Conservation (phyloP, 1,140 invertebrate species). For the Cotesia chilonis region DNA sequence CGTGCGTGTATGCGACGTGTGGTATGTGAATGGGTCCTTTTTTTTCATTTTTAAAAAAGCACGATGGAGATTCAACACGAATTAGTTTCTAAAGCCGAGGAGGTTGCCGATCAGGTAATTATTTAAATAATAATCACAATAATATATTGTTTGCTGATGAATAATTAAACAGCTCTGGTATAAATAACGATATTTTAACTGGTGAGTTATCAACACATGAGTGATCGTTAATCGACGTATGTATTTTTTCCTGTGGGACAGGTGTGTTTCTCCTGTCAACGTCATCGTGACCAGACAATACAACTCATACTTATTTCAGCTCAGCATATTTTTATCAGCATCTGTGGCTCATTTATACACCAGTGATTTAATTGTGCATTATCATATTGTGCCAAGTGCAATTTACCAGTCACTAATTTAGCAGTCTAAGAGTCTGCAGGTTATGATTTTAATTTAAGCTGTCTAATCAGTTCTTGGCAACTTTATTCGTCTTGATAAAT, state of each 20-base stretch:
- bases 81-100: slow-evolving; percentile 90
- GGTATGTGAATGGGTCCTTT: slow-evolving; percentile 49
- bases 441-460: background rate
- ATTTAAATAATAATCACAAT: slow-evolving; percentile 25
- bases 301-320: background rate
- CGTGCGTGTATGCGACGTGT: slow-evolving; percentile 50
- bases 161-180: slow-evolving; percentile 31
- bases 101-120: slow-evolving; percentile 92
- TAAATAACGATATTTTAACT: slow-evolving; percentile 33
- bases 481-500: slow-evolving; percentile 93
- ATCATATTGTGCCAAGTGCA: slow-evolving; percentile 2
- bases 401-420: background rate
- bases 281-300: slow-evolving; percentile 44
- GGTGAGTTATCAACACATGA: too few species aligned
- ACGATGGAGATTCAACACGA: slow-evolving; percentile 87
- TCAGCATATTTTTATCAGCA: slow-evolving; percentile 33
- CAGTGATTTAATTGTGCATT: slow-evolving; percentile 4
- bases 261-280: slow-evolving; percentile 49
- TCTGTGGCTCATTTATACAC: background rate
- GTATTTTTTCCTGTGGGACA: slow-evolving; percentile 29
- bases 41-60: slow-evolving; percentile 60
- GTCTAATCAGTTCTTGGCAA: slow-evolving; percentile 77
- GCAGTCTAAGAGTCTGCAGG: slow-evolving; percentile 3
- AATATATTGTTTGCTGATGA: background rate
- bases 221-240: too few species aligned